These are phyloP conservation scores for Riptortus pedestris DNA, from an alignment of 1,140 invertebrate genomes.

Conservation along the genomic window DNA sequence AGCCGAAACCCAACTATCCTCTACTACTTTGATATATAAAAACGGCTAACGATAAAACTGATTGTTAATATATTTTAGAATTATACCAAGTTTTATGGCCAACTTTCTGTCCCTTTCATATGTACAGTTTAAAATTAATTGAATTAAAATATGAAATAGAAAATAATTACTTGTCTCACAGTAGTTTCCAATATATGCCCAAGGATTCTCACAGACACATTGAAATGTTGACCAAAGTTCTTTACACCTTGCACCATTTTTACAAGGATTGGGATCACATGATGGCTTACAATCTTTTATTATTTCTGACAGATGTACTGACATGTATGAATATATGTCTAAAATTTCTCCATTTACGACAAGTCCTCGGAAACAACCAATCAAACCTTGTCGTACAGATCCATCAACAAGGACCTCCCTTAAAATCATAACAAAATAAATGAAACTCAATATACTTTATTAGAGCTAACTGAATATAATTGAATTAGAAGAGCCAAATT, in stretches of 20 bases:
- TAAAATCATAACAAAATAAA: constrained; percentile 36
- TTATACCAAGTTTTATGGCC: no score
- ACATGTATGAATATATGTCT: constrained; percentile 87
- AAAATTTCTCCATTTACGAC: constrained; percentile 83
- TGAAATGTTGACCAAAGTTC: constrained; percentile 86
- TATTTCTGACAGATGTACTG: constrained; percentile 79
- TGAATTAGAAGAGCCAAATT: no score
- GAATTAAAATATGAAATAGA: no score
- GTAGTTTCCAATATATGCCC: constrained; percentile 77
- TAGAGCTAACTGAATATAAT: no score
- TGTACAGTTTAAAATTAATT: no score
- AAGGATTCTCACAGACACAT: constrained; percentile 79
- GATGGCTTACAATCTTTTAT: constrained; percentile 86
- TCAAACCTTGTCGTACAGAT: constrained; percentile 73
- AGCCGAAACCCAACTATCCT: no score
- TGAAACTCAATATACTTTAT: no score
- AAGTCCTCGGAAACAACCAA: constrained; percentile 83
- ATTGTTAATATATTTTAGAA: no score
- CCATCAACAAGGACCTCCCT: constrained; percentile 65
- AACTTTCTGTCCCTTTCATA: no score
- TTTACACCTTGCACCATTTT: constrained; percentile 79
- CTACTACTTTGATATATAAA: no score
- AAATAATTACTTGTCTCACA: constrained; percentile 73
- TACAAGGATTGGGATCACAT: constrained; percentile 85
- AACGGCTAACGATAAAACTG: no score